Base-by-base conservation (phyloP, 2,113 vertebrate genomes). In the Zosterops borbonicus region DNA sequence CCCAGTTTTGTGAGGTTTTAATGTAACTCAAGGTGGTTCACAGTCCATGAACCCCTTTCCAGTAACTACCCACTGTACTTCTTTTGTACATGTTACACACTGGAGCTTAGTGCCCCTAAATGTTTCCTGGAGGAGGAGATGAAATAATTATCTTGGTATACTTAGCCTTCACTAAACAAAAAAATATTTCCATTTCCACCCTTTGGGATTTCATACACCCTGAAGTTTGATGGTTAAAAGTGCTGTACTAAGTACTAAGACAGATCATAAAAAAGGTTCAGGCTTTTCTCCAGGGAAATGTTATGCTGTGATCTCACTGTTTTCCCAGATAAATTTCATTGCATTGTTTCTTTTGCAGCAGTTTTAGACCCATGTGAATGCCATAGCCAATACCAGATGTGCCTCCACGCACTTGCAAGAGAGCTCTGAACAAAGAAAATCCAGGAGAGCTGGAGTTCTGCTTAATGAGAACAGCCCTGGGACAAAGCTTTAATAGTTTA, bases 401-500 rank as follows among this genome's bases (percentile, higher is more conserved):
- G 87, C 89, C 80, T 93, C 81, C 75, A 29, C 50, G 17, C 87
- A 87, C 71, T 92, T 91, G 87, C 77, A 60, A 94, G 83, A 75
- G 83, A 92, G 90, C 89, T 92, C 94, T 62, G 83, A 94, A 94
- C 90, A 95, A 92, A 89, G 95, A 44, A 94, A 95, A 93, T 89
- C 83, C 96, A 95, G 93, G 91, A 95, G 76, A 90, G 87, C 87
- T 71, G 67, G 95, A 94, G 96, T 87, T 88, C 73, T 80, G 79
- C 85, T 89, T 83, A 92, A 96, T 94, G 96, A 97, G 93, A 84
- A 93, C 94, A 95, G 97, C 95, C 94, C 96, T 93, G 83, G 96
- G 95, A 98, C 95, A 94, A 97, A 93, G 94, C 90, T 95, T 96
- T 96, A 97, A 96, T 95, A 94, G 56, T 96, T 97, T 98, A 98